Base-by-base conservation (phyloP, 2,113 vertebrate genomes). In the Tenrec ecaudatus region DNA sequence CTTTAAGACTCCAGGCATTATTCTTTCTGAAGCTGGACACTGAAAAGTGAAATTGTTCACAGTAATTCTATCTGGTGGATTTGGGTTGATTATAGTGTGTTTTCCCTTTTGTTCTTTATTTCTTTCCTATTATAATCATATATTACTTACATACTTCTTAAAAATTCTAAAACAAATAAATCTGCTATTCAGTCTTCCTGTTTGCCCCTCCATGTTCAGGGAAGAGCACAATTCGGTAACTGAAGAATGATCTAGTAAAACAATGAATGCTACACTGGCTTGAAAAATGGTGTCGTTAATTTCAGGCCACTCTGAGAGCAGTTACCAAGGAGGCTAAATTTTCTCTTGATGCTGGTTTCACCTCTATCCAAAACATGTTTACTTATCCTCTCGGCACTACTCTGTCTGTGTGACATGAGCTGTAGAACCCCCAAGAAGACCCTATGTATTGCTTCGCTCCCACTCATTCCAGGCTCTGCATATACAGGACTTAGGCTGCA, bases 401-500 rank as follows among this genome's bases (percentile, higher is more conserved):
- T 60, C 31, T 5, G 25, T 6, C 71, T 53, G 1, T 19, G 62
- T 6, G 60, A 19, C 4, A n/a, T 11, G 11, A 25, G 31, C 73
- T 58, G 40, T 3, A 11, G 64, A 83, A 38, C 11, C 66, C 43
- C 43, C 1, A 0, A 33, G 0, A 58, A 36, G 29, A 5, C 36
- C 62, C 25, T 8, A 33, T 5, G 57, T 11, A 38, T 19, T 31
- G 20, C 2, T 0, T 6, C 14, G 12, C 33, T 2, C 7, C 0
- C 0, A 0, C 6, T 0, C 2, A 20, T 43, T 57, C 36, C n/a
- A 17, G 7, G n/a, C 8, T 16, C 60, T 11, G 4, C 62, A 33
- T 19, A 10, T 0, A 0, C n/a, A 5, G 19, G 27, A n/a, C 40
- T n/a, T 15, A 58, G 4, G n/a, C 15, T n/a, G 66, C 0, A 7